These are phyloP conservation scores for Volucella inanis DNA, from an alignment of 2,888 invertebrate species.

Conservation along the genomic window DNA sequence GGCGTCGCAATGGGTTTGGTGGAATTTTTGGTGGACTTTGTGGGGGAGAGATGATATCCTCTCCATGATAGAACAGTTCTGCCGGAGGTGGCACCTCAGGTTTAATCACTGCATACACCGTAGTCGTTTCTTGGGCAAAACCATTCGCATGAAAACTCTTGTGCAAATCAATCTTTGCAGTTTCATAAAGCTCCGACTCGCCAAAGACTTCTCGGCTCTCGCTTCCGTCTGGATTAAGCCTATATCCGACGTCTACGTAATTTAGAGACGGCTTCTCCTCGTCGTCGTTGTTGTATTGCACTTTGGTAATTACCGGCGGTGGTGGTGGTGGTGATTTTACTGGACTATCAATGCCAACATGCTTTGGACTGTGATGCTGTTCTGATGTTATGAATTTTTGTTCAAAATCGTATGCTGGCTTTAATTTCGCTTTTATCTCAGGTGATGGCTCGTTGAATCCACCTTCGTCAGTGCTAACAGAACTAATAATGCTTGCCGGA, in stretches of 20 bases:
- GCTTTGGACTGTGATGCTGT: slow-evolving; percentile 47
- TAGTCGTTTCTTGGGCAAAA: slow-evolving; percentile 80
- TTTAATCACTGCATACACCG: slow-evolving; percentile 83
- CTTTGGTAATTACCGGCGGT: slow-evolving; percentile 23
- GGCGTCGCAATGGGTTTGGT: slow-evolving; percentile 59
- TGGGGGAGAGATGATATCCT: slow-evolving; percentile 77
- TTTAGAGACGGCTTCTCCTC: slow-evolving; percentile 79
- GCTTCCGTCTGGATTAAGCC: slow-evolving; percentile 83
- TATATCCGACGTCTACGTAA: slow-evolving; percentile 83
- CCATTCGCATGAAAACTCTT: slow-evolving; percentile 82
- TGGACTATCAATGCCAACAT: slow-evolving; percentile 43
- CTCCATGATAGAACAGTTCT: slow-evolving; percentile 77
- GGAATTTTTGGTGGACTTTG: slow-evolving; percentile 76
- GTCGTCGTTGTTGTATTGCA: slow-evolving; percentile 69
- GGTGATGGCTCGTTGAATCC: slow-evolving; percentile 89
- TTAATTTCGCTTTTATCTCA: slow-evolving; percentile 87
- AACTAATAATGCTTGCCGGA: slow-evolving; percentile 88
- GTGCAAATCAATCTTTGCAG: slow-evolving; percentile 81
- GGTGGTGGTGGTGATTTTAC: slow-evolving; percentile 16
- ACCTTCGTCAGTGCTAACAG: slow-evolving; percentile 86
- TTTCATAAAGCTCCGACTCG: slow-evolving; percentile 83
- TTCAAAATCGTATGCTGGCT: slow-evolving; percentile 79
- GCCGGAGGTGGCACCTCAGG: slow-evolving; percentile 79
- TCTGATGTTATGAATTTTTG: slow-evolving; percentile 59
- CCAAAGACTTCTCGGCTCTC: slow-evolving; percentile 82